A percentile compares a stretch with the other conserved stretches of the same genome.
These are phyloP conservation scores for Cheilosia impressa DNA, from an alignment of 2,888 invertebrate genomes.

Conservation along the genomic window DNA sequence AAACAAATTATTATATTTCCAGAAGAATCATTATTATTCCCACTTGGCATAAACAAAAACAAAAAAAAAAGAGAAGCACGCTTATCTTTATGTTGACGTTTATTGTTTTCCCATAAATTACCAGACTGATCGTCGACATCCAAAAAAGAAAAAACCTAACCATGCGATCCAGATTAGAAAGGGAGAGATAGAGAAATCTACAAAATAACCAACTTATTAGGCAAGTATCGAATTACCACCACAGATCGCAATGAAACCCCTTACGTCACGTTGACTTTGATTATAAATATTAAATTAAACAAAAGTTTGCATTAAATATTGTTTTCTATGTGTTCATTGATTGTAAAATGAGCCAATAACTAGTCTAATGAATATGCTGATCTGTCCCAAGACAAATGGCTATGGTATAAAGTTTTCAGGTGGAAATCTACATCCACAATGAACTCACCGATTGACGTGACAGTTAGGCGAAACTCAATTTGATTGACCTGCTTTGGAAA, in stretches of 20 bases:
- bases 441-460: too few species aligned
- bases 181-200: constrained; percentile 26
- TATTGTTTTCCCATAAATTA: constrained; percentile 36
- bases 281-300: constrained; percentile 18
- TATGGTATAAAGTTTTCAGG: background rate
- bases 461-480: too few species aligned
- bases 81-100: constrained; percentile 47
- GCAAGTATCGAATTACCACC: constrained; percentile 5
- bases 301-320: background rate
- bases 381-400: constrained; percentile 1
- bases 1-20: background rate
- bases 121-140: constrained; percentile 1
- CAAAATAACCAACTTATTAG: background rate
- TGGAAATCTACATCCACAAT: too few species aligned
- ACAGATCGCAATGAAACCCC: background rate
- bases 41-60: background rate
- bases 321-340: constrained; percentile 2
- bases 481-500: too few species aligned
- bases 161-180: constrained; percentile 1
- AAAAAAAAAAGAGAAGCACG: constrained; percentile 6
- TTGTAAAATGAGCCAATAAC: constrained; percentile 22
- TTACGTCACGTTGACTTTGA: constrained; percentile 6
- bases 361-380: constrained; percentile 36
- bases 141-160: background rate
- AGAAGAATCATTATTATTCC: constrained; percentile 2